Evolutionary conservation across 1,140 invertebrate species (phyloP), one percentile per base, ranked within the genome.

Genomic region (Drosophila pallidifrons): DNA sequence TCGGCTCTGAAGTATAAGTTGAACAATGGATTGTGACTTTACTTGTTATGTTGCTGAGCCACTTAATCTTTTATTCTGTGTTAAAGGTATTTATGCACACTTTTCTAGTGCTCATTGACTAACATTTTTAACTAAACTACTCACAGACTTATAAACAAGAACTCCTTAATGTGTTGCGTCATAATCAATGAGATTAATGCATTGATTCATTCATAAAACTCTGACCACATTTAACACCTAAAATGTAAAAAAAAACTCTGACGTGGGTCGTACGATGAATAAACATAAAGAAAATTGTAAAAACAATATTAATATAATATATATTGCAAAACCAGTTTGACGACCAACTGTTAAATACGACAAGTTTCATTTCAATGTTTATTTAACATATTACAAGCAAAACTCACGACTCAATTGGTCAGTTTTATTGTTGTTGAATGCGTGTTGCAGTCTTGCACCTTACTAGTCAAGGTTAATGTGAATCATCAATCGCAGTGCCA

Each of bases 1-100:
- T 47, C 47, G 38, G 16, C 16, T 55, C 35, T 82, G 77, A 87
- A 71, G 68, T 68, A 80, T 74, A 77, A 74, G 65, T 54, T 87
- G 72, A 52, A 58, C 77, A 79, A 66, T 76, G 74, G 55, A 77
- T 77, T 82, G 79, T 83, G 82, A 88, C 83, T 82, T 76, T 75
- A 73, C 52, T 47, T 63, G 64, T 16, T 57, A 10, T 28, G 20
- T 25, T 25, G 20, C 20, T 4, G 20, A 25, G 20, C 3, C 20
- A 25, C 20, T 25, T 25, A 25, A 0, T 25, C 20, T 25, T 3
- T 25, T 25, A 25, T 25, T 25, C 46, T 58, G 35, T 59, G 16
- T 28, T 30, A 20, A 52, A 88, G 85, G 85, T 89, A 87, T 88
- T 88, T 87, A 81, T 81, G 60, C 45, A 32, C 65, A 52, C 16